These are phyloP conservation scores for Lagorchestes hirsutus DNA, from an alignment of 2,797 vertebrate genomes.

Conservation along the genomic window DNA sequence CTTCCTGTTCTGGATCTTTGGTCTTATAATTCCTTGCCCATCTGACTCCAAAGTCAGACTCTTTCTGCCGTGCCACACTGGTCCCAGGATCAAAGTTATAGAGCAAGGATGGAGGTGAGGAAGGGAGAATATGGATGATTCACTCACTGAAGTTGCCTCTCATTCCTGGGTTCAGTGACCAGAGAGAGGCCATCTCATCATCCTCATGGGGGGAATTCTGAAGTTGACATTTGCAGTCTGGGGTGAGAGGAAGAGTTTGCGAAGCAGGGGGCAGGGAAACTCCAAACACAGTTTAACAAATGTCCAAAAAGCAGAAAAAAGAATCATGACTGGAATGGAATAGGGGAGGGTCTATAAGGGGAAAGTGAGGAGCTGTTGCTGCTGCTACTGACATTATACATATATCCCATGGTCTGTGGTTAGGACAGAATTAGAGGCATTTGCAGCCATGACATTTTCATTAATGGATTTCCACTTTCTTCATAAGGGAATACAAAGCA, in stretches of 20 bases:
- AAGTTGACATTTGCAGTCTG: slow-evolving; percentile 15
- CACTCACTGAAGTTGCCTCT: background rate
- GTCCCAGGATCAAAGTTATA: background rate
- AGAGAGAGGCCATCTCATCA: background rate
- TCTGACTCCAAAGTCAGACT: background rate
- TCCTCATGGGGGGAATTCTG: background rate
- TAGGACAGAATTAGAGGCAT: slow-evolving; percentile 84
- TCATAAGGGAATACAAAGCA: slow-evolving; percentile 84
- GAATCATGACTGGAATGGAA: slow-evolving; percentile 74
- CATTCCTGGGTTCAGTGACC: background rate
- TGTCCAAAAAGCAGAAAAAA: slow-evolving; percentile 40
- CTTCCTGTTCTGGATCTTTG: background rate
- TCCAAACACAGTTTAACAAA: slow-evolving; percentile 3
- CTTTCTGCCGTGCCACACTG: background rate
- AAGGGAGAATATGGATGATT: background rate
- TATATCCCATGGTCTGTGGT: slow-evolving; percentile 81
- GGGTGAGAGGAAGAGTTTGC: background rate
- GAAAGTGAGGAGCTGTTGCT: slow-evolving; percentile 72
- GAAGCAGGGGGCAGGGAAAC: background rate
- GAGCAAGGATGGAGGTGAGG: background rate
- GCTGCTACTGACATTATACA: slow-evolving; percentile 73
- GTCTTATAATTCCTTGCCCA: background rate
- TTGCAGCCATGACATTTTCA: slow-evolving; percentile 83
- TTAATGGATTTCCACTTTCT: slow-evolving; percentile 83
- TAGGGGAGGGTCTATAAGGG: slow-evolving; percentile 68